Conservation (phyloP, 2,113 vertebrate species). For the Willisornis vidua region DNA sequence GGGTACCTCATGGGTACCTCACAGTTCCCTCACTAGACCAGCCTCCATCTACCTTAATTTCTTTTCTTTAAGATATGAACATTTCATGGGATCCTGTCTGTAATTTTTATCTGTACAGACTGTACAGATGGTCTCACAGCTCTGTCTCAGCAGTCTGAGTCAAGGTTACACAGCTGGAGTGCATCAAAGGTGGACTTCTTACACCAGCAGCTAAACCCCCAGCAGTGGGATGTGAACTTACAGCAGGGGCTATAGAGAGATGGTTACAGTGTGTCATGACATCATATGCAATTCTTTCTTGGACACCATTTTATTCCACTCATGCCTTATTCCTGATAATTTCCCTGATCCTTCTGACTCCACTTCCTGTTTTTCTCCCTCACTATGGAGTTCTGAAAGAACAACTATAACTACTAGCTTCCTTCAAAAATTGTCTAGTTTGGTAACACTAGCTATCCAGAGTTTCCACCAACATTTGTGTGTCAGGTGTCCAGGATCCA, state of each 20-base stretch:
- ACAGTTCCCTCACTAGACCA: background rate
- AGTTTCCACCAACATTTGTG: background rate
- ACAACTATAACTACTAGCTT: background rate
- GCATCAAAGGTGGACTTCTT: background rate
- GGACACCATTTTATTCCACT: background rate
- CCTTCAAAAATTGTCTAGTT: background rate
- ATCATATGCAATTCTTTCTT: background rate
- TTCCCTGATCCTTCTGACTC: background rate
- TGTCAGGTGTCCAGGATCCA: background rate
- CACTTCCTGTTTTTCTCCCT: background rate
- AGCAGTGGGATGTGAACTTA: background rate
- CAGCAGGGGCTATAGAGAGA: background rate
- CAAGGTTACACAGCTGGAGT: background rate
- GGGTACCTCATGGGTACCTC: background rate
- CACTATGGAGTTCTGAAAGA: background rate
- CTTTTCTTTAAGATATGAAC: background rate
- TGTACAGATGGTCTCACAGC: background rate
- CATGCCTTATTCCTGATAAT: background rate
- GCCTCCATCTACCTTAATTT: background rate
- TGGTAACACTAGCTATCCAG: background rate
- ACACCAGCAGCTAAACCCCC: background rate
- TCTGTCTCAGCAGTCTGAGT: background rate
- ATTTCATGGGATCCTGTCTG: accelerated
- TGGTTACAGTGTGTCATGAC: background rate
- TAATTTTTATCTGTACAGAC: background rate